A percentile compares a stretch with the other conserved stretches of the same genome.
phyloP scores from a whole-genome alignment of 1,140 invertebrate species.

The Conus betulinus region DNA sequence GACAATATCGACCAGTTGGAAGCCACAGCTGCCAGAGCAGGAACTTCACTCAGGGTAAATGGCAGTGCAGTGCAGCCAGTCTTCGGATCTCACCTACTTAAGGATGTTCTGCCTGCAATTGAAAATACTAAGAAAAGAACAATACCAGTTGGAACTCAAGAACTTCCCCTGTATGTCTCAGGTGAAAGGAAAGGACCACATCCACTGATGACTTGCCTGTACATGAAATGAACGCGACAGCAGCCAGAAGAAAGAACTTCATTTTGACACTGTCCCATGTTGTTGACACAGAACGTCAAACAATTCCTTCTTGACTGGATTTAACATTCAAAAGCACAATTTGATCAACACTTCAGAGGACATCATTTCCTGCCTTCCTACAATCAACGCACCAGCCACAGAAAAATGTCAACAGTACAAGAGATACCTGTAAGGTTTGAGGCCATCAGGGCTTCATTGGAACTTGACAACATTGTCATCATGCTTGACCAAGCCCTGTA shows the following conservation, averaged over 20 bases:
- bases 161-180: slow-evolving; percentile 10
- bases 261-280: background rate
- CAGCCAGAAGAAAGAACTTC: slow-evolving; percentile 15
- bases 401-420: slow-evolving; percentile 36
- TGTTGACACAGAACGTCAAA: background rate
- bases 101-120: background rate
- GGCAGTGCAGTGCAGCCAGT: slow-evolving; percentile 53
- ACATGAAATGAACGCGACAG: background rate
- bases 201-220: background rate
- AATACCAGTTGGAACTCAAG: background rate
- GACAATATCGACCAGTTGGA: slow-evolving; percentile 60
- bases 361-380: no score
- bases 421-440: background rate
- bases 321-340: slow-evolving; percentile 16
- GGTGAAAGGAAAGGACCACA: slow-evolving; percentile 28
- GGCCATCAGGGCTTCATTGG: slow-evolving; percentile 3
- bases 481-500: slow-evolving; percentile 47
- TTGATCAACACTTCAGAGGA: background rate
- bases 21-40: slow-evolving; percentile 54
- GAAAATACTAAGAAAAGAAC: slow-evolving; percentile 26
- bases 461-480: slow-evolving; percentile 33
- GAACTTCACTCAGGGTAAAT: slow-evolving; percentile 60
- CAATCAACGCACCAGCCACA: slow-evolving; percentile 28
- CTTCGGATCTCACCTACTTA: background rate
- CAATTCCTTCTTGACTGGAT: slow-evolving; percentile 19